Evolutionary conservation across 2,113 vertebrate species (phyloP), one percentile per base, ranked within the genome.

Genomic region (Corythoichthys intestinalis): DNA sequence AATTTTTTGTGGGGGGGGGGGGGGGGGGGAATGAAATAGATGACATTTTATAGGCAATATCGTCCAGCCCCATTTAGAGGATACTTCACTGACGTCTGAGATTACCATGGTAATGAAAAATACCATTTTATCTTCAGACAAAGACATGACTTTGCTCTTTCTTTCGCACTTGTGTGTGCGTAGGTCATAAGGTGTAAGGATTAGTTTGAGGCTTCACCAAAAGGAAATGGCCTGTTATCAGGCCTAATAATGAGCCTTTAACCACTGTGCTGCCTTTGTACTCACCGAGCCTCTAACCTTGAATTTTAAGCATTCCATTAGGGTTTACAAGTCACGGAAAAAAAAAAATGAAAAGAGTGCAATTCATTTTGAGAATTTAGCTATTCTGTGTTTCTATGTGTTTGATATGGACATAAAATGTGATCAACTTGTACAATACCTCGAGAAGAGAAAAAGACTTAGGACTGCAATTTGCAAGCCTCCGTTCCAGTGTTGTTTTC

Each of bases 71-170:
- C 9, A 7, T 8, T 83, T 85, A 82, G 85, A 57, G 35, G 69
- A 65, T 73, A 69, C 69, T 65, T 69, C 52, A 67, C 65, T 49
- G 63, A 82, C 67, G 17, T 78, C 77, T 17, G 8, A 2, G 70
- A 75, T 81, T 78, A 46, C 85, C 74, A 62, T 34, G 65, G 65
- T 49, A 74, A 82, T 52, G 1, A 4, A 41, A 10, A 54, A 65
- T 62, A 44, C 41, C 28, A 76, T 85, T 84, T 87, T 71, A 88
- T 86, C 83, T 88, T 61, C 14, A 58, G 67, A 72, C 72, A 62
- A 70, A 80, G 71, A 75, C 67, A 46, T 67, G 41, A 74, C 72
- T 73, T 72, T 74, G 70, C 80, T 73, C 76, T 87, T 78, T 86
- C 83, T 86, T 89, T 84, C 65, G 50, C 62, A 49, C 0, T 0